These are phyloP conservation scores for Martes martes DNA, from an alignment of 2,113 vertebrate species.

Conservation along the genomic window DNA sequence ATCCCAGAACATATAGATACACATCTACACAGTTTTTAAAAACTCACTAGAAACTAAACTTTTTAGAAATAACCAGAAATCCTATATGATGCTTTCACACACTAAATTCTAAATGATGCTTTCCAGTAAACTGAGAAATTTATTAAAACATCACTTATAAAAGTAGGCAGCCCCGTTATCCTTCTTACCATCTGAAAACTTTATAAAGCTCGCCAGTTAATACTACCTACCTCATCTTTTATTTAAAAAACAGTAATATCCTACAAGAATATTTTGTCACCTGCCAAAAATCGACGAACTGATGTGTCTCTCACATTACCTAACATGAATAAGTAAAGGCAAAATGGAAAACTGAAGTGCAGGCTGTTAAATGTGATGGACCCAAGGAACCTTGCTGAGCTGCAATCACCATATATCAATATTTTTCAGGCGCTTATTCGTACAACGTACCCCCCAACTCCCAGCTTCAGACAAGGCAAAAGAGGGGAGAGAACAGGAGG, in stretches of 20 bases:
- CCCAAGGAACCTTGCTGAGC: background rate
- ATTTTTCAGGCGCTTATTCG: conserved; percentile 41
- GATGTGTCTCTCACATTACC: background rate
- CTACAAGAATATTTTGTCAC: background rate
- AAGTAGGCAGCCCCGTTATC: background rate
- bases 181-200: conserved; percentile 19
- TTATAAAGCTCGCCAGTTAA: conserved; percentile 22
- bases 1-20: background rate
- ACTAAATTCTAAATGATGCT: conserved; percentile 1
- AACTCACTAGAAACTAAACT: background rate
- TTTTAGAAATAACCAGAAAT: conserved; percentile 11
- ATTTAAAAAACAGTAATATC: background rate
- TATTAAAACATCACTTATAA: background rate
- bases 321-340: conserved; percentile 20
- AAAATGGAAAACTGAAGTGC: conserved; percentile 36
- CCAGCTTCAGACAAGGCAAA: conserved; percentile 1
- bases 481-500: background rate
- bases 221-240: background rate
- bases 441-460: background rate
- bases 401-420: background rate
- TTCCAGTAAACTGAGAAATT: background rate
- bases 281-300: background rate
- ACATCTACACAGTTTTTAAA: background rate
- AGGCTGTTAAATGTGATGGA: background rate
- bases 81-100: background rate